Evolutionary conservation across 2,888 invertebrate species (phyloP).

Genomic region (Aspidiotus destructor): DNA sequence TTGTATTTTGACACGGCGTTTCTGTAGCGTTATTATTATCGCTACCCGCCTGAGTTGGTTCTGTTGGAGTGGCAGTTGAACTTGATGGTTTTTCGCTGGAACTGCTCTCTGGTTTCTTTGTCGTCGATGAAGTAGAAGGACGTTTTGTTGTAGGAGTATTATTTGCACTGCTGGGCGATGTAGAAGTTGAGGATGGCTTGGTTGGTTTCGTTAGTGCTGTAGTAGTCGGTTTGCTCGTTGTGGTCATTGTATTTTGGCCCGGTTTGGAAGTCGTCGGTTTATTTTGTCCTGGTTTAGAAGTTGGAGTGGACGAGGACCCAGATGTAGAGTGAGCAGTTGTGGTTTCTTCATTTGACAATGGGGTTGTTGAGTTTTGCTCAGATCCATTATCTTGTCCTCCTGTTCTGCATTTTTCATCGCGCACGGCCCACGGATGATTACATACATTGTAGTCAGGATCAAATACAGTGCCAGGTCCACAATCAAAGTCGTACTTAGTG

Average conservation of each 20-base stretch:
- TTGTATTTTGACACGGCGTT: constrained; percentile 25
- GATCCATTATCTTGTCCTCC: constrained; percentile 12
- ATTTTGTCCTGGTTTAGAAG: background rate
- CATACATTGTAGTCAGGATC: constrained; percentile 54
- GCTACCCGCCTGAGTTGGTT: constrained; percentile 20
- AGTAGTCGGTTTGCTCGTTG: constrained; percentile 5
- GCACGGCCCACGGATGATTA: constrained; percentile 50
- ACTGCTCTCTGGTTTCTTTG: constrained; percentile 24
- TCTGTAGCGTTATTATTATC: constrained; percentile 6
- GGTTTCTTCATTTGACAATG: background rate
- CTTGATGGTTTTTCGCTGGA: constrained; percentile 33
- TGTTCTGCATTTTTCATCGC: constrained; percentile 34
- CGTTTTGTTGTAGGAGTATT: constrained; percentile 33
- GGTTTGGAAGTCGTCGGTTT: background rate
- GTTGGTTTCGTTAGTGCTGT: constrained; percentile 5
- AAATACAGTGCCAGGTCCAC: constrained; percentile 61
- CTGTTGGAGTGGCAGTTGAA: constrained; percentile 31
- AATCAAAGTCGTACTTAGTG: constrained; percentile 51
- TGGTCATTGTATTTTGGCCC: background rate
- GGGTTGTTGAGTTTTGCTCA: background rate
- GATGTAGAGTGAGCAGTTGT: background rate
- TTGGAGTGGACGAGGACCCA: background rate
- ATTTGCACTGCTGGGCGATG: constrained; percentile 15
- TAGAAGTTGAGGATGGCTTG: constrained; percentile 19
- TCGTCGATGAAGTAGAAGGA: constrained; percentile 8